Conservation (phyloP, 2,888 invertebrate genomes). For the Caenorhabditis zanzibari region DNA sequence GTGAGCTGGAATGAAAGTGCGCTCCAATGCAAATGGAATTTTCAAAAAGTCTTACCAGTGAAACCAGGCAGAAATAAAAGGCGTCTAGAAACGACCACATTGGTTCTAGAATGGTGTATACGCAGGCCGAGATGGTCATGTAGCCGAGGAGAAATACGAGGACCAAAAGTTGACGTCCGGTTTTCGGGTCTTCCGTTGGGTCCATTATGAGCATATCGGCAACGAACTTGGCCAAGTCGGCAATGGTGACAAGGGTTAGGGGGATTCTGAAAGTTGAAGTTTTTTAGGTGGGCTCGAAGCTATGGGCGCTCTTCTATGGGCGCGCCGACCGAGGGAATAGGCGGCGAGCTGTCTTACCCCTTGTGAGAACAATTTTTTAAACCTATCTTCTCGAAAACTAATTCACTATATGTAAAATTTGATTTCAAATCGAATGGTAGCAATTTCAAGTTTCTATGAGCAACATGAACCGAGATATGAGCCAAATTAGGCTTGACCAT, state of each 20-base stretch:
- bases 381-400: too few species aligned
- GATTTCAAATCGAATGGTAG: too few species aligned
- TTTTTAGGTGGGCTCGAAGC: neutral
- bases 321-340: too few species aligned
- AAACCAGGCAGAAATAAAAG: constrained; percentile 82
- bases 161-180: constrained; percentile 56
- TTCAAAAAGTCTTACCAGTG: constrained; percentile 71
- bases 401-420: too few species aligned
- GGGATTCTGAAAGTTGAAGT: constrained; percentile 78
- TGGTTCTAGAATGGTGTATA: constrained; percentile 75
- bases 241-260: constrained; percentile 82
- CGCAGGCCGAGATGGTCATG: constrained; percentile 78
- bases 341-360: too few species aligned
- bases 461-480: too few species aligned
- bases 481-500: too few species aligned
- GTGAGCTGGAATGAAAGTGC: constrained; percentile 74
- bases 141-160: constrained; percentile 78
- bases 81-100: constrained; percentile 81
- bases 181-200: constrained; percentile 61
- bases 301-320: too few species aligned
- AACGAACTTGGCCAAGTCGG: constrained; percentile 83
- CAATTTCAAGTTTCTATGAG: too few species aligned
- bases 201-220: constrained; percentile 73
- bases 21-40: neutral
- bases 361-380: too few species aligned